A percentile compares a stretch with the other conserved stretches of the same genome.
Conservation (phyloP, 2,797 vertebrate species). For the Mus caroli region DNA sequence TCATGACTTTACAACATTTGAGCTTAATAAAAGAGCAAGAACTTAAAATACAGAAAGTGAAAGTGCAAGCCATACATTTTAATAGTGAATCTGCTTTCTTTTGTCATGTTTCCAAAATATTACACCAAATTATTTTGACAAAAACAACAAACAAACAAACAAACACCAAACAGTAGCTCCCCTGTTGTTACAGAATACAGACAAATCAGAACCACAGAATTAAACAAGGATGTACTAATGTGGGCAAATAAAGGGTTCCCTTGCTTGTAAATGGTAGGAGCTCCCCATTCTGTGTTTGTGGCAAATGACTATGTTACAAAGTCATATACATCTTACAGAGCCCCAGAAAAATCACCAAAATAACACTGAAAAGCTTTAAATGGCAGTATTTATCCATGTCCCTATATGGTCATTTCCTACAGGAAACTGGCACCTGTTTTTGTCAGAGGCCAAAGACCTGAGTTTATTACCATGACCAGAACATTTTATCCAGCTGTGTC, state of each 20-base stretch:
- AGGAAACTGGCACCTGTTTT: conserved; percentile 14
- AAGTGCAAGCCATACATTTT: neutral
- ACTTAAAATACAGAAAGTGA: conserved; percentile 35
- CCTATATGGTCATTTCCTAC: neutral
- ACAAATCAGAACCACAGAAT: neutral
- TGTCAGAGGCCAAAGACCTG: conserved; percentile 14
- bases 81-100: neutral
- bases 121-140: neutral
- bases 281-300: neutral
- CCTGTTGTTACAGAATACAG: neutral
- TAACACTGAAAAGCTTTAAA: conserved; percentile 17
- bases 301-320: neutral
- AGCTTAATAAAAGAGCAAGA: conserved; percentile 22
- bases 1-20: conserved; percentile 6
- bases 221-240: neutral
- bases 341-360: neutral
- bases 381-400: neutral
- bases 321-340: conserved; percentile 2
- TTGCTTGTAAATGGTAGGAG: conserved; percentile 8
- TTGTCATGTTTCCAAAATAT: neutral
- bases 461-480: conserved; percentile 46
- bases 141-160: neutral
- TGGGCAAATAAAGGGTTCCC: neutral
- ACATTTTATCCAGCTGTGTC: conserved; percentile 18
- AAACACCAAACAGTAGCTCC: neutral